phyloP scores from a whole-genome alignment of 2,888 invertebrate species.

The Brachynemurus nebulosus region DNA sequence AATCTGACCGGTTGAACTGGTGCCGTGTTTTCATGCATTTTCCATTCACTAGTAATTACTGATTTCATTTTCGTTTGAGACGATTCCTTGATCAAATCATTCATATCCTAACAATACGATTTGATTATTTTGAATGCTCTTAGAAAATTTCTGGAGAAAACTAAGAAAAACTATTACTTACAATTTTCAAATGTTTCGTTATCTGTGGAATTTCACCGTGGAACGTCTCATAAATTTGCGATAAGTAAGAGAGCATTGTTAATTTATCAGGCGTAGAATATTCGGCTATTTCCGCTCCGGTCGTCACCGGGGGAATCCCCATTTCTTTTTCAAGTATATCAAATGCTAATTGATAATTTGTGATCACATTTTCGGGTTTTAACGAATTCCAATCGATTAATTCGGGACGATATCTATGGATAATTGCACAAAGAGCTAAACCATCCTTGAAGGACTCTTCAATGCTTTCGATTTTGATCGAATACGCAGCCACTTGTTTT shows the following conservation, averaged over 20 bases:
- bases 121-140: too few relatives aligned
- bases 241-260: constrained; percentile 68
- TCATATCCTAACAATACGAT: constrained; percentile 5
- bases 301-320: constrained; percentile 52
- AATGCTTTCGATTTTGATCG: constrained; percentile 41
- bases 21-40: neutral
- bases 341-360: constrained; percentile 72
- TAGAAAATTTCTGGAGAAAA: neutral
- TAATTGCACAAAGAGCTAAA: constrained; percentile 54
- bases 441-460: constrained; percentile 55
- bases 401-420: constrained; percentile 81
- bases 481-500: constrained; percentile 51
- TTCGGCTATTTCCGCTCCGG: constrained; percentile 59
- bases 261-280: constrained; percentile 57
- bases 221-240: constrained; percentile 80
- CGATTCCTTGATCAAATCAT: constrained; percentile 12
- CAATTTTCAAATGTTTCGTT: constrained; percentile 58
- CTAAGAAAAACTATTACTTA: constrained; percentile 27
- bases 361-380: constrained; percentile 45
- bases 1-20: neutral
- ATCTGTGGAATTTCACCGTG: constrained; percentile 76
- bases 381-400: constrained; percentile 61
- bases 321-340: constrained; percentile 67
- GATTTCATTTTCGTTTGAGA: constrained; percentile 25
- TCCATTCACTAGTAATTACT: neutral